Base-by-base conservation (phyloP, 2,888 invertebrate species). In the Drosophila tripunctata region DNA sequence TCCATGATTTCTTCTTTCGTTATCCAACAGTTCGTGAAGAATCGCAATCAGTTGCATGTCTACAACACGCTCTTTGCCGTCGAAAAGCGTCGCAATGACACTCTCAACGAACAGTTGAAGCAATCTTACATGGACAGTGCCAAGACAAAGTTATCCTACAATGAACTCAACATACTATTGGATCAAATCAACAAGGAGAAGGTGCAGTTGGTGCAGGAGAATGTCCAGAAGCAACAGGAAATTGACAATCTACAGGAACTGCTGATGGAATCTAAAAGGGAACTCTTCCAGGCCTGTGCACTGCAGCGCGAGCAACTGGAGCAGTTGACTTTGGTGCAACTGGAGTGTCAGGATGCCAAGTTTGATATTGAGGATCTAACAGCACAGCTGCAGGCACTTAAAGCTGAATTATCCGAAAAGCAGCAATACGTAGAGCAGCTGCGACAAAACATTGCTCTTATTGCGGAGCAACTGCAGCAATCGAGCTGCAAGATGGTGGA, bases 21-120 rank as follows among this genome's bases (percentile, higher is more conserved):
- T 3, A 3, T 0, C 17, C n/a, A 14, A 0, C 21, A 91, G 90
- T 76, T 84, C n/a, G 78, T 87, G 0, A 90, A 90, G 58, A 75
- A 76, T 2, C 90, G 89, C 60, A 91, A 89, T 56, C 90, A 91
- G 52, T 62, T 91, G 55, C 90, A 91, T 50, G 89, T 90, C 2
- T 84, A 88, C 14, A 90, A 88, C 22, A 84, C 89, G 0, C 79
- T 91, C 0, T 91, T 90, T 27, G 87, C 88, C 0, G 87, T 88
- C 21, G 91, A 91, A 57, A 89, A 90, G 48, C 90, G 89, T 36
- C 89, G 87, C 22, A 90, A 90, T 43, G 89, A 88, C 8, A 85
- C 89, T 0, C 60, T 91, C 0, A 90, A 77, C 30, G 74, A 69
- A 2, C 88, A 88, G 27, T 55, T 91, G 0, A 82, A 80, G 30